Base-by-base conservation (phyloP, 2,888 invertebrate genomes). In the Pachycephus smyrnensis region DNA sequence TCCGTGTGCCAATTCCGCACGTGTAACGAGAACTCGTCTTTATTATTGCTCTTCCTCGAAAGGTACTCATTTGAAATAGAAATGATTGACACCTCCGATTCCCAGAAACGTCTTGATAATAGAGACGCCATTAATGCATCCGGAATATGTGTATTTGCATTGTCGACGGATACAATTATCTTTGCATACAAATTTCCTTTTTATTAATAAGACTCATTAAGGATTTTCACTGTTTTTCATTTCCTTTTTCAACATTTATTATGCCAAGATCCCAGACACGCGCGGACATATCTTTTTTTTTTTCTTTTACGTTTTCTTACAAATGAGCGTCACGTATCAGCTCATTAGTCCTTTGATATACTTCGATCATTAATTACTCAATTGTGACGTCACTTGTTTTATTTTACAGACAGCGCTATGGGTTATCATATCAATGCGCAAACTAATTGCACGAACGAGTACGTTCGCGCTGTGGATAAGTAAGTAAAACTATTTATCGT, bases 371-470 rank as follows among this genome's bases (percentile, higher is more conserved):
- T 55, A 55, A 55, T 55, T 23, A 55, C 55, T 23, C 23, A 55
- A 55, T 55, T 55, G 23, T 55, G 23, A 55, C 23, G 55, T 68
- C 32, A 36, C 11, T 68, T 37, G 55, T 35, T 75, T 76, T 79
- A 68, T 75, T 30, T 88, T 86, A 4, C 85, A 92, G 92, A 90
- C 35, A 92, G 90, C 74, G 90, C 92, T 1, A 92, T 92, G 92
- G 92, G 92, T 1, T 90, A 89, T 77, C 87, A 89, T 1, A 82
- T 92, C 1, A 89, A 92, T 73, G 91, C 92, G 0, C 92, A 92
- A 79, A 88, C 84, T 0, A 89, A 91, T 78, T 84, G 84, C 15
- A 86, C 89, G 23, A 88, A 91, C 31, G 91, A 91, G 71, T 92
- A 92, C 74, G 90, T 92, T 1, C 81, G 84, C 30, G 92, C 92